These are phyloP conservation scores for Candidula unifasciata DNA, from an alignment of 2,888 invertebrate genomes.

Conservation along the genomic window DNA sequence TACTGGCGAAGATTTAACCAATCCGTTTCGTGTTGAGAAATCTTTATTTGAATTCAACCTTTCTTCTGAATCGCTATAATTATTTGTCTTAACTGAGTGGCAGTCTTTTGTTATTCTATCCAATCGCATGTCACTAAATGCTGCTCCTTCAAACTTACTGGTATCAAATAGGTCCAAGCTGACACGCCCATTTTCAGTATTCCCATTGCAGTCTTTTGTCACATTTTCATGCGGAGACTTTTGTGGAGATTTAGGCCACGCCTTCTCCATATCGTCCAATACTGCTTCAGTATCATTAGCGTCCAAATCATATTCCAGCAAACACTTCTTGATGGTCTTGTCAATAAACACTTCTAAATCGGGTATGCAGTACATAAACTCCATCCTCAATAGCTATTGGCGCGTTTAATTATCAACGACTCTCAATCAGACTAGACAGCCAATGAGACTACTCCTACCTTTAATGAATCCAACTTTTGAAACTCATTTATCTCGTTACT, in stretches of 20 bases:
- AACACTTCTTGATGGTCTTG: constrained; percentile 46
- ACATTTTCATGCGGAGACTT: background rate
- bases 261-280: constrained; percentile 45
- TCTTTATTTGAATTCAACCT: background rate
- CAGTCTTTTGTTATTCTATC: background rate
- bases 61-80: background rate
- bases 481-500: no score
- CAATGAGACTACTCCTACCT: no score
- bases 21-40: background rate
- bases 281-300: constrained; percentile 41
- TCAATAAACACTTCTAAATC: constrained; percentile 45
- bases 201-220: constrained; percentile 38
- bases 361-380: constrained; percentile 43
- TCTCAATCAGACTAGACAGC: no score
- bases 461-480: no score
- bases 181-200: constrained; percentile 19
- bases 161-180: background rate
- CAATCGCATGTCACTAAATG: no score
- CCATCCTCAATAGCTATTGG: constrained; percentile 11
- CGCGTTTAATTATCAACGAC: background rate
- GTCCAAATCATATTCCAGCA: constrained; percentile 43
- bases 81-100: background rate
- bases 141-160: background rate
- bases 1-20: background rate
- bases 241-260: constrained; percentile 33